These are phyloP conservation scores for Phlogophora meticulosa DNA, from an alignment of 2,888 invertebrate species.

Conservation along the genomic window DNA sequence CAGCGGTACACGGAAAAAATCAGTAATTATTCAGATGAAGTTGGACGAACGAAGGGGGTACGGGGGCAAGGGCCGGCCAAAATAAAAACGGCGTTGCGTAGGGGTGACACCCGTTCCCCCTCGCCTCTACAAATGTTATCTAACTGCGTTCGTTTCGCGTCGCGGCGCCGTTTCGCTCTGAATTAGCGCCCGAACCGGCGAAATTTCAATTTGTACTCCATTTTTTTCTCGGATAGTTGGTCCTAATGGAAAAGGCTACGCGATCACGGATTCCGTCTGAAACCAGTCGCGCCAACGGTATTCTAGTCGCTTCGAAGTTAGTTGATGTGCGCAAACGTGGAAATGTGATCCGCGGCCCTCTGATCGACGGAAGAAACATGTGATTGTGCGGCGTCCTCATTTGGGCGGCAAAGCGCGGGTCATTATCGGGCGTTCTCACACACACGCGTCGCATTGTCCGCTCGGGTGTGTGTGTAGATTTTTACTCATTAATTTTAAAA, in stretches of 20 bases:
- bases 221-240: conserved; percentile 88
- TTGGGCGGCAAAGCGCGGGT: conserved; percentile 79
- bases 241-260: conserved; percentile 83
- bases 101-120: conserved; percentile 87
- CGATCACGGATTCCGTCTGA: conserved; percentile 76
- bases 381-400: conserved; percentile 68
- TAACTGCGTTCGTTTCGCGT: conserved; percentile 89
- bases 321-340: conserved; percentile 23
- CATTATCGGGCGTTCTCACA: conserved; percentile 86
- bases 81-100: conserved; percentile 91
- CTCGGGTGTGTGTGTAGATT: conserved; percentile 90
- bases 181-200: conserved; percentile 87
- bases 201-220: conserved; percentile 89
- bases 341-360: conserved; percentile 29
- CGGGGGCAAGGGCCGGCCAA: conserved; percentile 90
- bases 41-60: conserved; percentile 90
- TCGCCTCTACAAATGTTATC: conserved; percentile 90
- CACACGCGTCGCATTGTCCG: conserved; percentile 83
- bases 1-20: conserved; percentile 91
- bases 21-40: conserved; percentile 92
- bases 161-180: conserved; percentile 84
- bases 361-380: conserved; percentile 61
- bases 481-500: conserved; percentile 92
- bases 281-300: conserved; percentile 44
- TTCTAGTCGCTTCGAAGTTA: conserved; percentile 46